phyloP scores from a whole-genome alignment of 1,140 invertebrate species.

The Cydia strobilella region DNA sequence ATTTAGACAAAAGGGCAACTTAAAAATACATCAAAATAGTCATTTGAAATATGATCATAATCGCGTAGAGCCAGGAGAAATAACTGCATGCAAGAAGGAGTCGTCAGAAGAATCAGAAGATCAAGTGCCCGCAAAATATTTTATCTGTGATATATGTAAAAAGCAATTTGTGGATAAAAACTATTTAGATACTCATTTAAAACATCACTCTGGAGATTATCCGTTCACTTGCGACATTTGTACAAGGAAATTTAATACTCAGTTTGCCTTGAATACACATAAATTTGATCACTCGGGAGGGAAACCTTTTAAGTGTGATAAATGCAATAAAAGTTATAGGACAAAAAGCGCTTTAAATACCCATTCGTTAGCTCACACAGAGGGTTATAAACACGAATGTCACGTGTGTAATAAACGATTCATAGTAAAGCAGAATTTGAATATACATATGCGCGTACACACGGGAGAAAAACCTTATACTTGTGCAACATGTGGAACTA shows the following conservation, averaged over 20 bases:
- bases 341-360: background rate
- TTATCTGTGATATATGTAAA: background rate
- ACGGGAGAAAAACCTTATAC: too few relatives aligned
- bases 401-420: background rate
- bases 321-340: background rate
- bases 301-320: background rate
- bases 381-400: background rate
- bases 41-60: background rate
- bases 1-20: background rate
- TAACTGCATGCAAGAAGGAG: background rate
- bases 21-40: background rate
- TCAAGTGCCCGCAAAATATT: background rate
- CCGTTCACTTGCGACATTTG: background rate
- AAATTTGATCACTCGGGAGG: background rate
- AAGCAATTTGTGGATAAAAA: background rate
- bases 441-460: background rate
- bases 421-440: background rate
- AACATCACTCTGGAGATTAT: slow-evolving; percentile 3
- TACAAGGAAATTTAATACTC: background rate
- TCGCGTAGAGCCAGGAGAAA: background rate
- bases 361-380: background rate
- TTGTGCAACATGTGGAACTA: too few relatives aligned
- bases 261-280: background rate
- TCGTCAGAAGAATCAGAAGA: background rate
- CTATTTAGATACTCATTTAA: background rate